Conservation (phyloP, 2,797 vertebrate genomes). For the Oceanodroma leucorhoa region DNA sequence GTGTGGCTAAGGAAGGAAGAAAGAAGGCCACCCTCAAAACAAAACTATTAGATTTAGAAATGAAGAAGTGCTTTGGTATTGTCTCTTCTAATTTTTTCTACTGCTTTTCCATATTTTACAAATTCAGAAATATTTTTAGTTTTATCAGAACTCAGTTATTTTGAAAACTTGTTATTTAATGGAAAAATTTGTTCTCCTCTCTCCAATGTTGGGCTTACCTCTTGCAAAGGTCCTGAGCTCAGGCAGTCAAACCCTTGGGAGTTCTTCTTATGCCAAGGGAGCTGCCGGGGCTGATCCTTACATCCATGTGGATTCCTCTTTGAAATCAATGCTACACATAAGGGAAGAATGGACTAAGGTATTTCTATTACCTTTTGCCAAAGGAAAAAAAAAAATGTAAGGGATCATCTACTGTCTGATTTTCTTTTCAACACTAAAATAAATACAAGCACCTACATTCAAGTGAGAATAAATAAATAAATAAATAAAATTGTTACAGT, state of each 20-base stretch:
- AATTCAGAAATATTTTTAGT: neutral
- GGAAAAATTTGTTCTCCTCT: neutral
- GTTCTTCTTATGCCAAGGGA: neutral
- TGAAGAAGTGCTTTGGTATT: fast-evolving
- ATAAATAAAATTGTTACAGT: neutral
- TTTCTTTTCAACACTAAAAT: neutral
- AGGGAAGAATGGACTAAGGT: neutral
- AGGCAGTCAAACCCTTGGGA: neutral
- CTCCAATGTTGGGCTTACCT: fast-evolving
- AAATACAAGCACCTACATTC: neutral
- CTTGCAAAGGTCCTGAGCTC: neutral
- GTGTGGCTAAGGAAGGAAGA: neutral
- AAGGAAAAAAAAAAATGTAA: neutral
- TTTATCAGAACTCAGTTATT: neutral
- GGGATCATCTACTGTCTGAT: neutral
- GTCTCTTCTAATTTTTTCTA: neutral
- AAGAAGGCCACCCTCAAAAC: neutral
- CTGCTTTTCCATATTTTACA: neutral
- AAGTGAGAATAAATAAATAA: neutral
- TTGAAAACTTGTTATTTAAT: neutral
- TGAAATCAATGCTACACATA: neutral
- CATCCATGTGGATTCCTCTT: neutral
- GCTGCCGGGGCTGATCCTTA: neutral
- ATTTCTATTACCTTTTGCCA: neutral
- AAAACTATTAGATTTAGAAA: neutral